Evolutionary conservation across 2,888 invertebrate species (phyloP), one percentile per base, ranked within the genome.

Genomic region (Drosophila macrospina): DNA sequence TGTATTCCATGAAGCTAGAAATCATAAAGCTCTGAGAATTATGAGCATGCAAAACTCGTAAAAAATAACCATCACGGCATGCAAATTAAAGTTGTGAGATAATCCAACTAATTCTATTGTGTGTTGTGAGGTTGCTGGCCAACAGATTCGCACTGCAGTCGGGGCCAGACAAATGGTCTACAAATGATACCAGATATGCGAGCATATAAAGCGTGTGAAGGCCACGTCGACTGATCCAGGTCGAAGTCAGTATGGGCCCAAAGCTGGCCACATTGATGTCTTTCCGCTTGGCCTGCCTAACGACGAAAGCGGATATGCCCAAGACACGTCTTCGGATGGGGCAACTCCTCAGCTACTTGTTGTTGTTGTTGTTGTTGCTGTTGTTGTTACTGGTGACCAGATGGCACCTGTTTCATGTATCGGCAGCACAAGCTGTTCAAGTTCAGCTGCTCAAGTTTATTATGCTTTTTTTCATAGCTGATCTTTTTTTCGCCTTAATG

Each of bases 351-450:
- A 6, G 7, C 13, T 13, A 13, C 24, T 16, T 20, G 13, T 16
- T 13, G 5, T 24, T 42, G 10, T 45, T 39, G 32, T 47, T 47
- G 41, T 37, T 44, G 39, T 47, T 42, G 10, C 42, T 39, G 32
- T 44, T 44, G 41, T 34, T 44, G 39, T 42, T 59, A 41, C 34
- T 50, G 42, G 30, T 64, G 57, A 52, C 30, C 50, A 37, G 54
- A 47, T 59, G 74, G 50, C 87, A 82, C 87, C 87, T 85, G 88
- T 76, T 85, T 56, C 54, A 66, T 28, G 47, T 37, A 59, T 56
- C 34, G 37, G 54, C 62, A 68, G 61, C 64, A 57, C 83, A 74
- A 78, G 86, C 84, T 83, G 84, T 74, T 83, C 45, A 42, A n/a
- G 36, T 45, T 71, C 85, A 81, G 76, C 85, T 87, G 82, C 68